A percentile compares a stretch with the other conserved stretches of the same genome.
Evolutionary conservation across 1,140 invertebrate species (phyloP).

Genomic region (Pteromalus puparum): DNA sequence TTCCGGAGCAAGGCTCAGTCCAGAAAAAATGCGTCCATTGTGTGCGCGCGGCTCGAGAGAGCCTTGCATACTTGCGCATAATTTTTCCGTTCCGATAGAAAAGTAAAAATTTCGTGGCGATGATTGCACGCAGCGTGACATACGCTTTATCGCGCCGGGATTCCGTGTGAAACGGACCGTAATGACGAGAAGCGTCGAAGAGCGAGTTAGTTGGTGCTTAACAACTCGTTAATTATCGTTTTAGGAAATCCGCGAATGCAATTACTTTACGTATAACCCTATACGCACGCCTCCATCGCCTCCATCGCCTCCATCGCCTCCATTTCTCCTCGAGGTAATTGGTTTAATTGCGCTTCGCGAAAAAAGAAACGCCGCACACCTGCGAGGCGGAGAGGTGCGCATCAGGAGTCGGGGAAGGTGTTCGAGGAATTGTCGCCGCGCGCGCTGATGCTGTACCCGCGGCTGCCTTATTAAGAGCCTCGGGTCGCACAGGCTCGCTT

Average conservation of each 20-base stretch:
- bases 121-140: too few species aligned
- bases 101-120: too few species aligned
- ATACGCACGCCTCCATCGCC: too few species aligned
- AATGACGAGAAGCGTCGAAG: slow-evolving; percentile 38
- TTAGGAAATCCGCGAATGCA: slow-evolving; percentile 74
- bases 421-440: slow-evolving; percentile 16
- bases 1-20: neutral
- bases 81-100: neutral
- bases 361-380: slow-evolving; percentile 45
- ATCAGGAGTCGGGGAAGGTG: too few species aligned
- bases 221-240: slow-evolving; percentile 77
- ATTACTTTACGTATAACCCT: slow-evolving; percentile 73
- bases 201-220: slow-evolving; percentile 64
- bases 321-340: slow-evolving; percentile 73
- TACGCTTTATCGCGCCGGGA: neutral
- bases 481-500: slow-evolving; percentile 23
- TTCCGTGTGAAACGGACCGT: slow-evolving; percentile 58
- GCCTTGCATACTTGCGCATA: neutral
- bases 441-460: too few species aligned
- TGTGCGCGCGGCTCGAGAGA: neutral
- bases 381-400: too few species aligned
- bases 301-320: too few species aligned
- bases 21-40: neutral
- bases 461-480: neutral
- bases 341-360: slow-evolving; percentile 72